These are phyloP conservation scores for Serinus canaria DNA, from an alignment of 2,113 vertebrate species.

Conservation along the genomic window DNA sequence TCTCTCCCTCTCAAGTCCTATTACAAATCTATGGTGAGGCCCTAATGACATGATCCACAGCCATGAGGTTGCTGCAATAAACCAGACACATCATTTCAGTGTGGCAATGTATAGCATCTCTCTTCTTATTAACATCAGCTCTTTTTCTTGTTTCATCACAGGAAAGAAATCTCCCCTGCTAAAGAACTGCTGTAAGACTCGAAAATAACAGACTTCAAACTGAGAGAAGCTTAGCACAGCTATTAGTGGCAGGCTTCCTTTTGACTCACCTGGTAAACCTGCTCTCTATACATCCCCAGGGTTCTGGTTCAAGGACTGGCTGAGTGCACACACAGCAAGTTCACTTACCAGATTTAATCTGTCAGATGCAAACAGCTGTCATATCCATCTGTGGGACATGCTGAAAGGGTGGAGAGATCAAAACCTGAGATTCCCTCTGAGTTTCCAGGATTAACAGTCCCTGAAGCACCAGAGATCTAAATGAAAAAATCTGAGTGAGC, in stretches of 20 bases:
- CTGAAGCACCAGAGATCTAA: not conserved
- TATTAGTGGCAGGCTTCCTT: conserved; percentile 43
- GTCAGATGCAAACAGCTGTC: conserved; percentile 35
- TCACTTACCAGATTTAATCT: conserved; percentile 60
- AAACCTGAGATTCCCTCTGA: not conserved
- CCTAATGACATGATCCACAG: not conserved
- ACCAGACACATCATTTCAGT: not conserved
- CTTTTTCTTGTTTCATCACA: conserved; percentile 12
- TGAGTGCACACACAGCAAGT: conserved; percentile 43
- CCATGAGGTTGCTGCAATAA: not conserved
- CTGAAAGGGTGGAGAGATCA: conserved; percentile 34
- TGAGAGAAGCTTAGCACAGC: conserved; percentile 54
- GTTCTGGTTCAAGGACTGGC: conserved; percentile 48
- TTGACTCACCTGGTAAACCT: conserved; percentile 48
- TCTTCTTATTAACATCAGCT: not conserved
- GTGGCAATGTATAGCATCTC: not conserved
- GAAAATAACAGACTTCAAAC: conserved; percentile 57
- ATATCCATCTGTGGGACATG: conserved; percentile 47
- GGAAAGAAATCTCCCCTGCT: not conserved
- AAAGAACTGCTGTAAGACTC: conserved; percentile 35
- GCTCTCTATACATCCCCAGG: conserved; percentile 29
- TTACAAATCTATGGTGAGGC: not conserved
- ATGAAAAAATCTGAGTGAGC: not conserved
- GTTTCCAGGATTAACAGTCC: not conserved
- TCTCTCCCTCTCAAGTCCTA: not conserved